These are phyloP conservation scores for Tetragonisca angustula DNA, from an alignment of 2,888 invertebrate species.

Conservation along the genomic window DNA sequence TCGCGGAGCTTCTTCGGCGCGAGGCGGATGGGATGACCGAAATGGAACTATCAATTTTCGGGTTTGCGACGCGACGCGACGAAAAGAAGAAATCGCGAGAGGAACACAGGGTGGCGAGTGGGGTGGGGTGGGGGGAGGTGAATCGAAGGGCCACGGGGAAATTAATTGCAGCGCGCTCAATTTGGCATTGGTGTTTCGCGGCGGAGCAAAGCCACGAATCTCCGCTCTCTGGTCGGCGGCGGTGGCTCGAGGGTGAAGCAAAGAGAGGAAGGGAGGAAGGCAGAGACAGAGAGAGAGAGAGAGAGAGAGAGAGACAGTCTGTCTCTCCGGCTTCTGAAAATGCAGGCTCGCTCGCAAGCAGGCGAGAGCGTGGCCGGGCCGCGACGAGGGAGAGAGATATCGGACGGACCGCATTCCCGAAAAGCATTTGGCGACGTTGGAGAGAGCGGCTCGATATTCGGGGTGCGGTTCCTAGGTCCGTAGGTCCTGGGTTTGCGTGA, in stretches of 20 bases:
- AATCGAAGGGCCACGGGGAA: conserved; percentile 35
- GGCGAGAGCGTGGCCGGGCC: conserved; percentile 50
- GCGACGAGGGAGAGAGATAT: conserved; percentile 60
- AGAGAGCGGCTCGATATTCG: conserved; percentile 82
- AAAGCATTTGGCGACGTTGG: conserved; percentile 76
- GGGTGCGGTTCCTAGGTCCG: conserved; percentile 82
- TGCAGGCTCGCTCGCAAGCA: conserved; percentile 55
- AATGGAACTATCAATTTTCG: conserved; percentile 36
- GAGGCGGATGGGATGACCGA: background rate
- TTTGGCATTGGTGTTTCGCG: conserved; percentile 57
- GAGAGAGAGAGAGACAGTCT: background rate
- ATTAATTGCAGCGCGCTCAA: conserved; percentile 58
- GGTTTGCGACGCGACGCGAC: background rate
- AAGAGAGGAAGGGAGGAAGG: background rate
- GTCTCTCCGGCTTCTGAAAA: conserved; percentile 58
- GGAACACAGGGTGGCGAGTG: background rate
- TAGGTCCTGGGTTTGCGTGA: conserved; percentile 79
- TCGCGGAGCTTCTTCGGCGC: background rate
- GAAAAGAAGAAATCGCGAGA: conserved; percentile 10
- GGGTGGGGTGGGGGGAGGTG: background rate
- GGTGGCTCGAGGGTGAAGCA: too few relatives aligned
- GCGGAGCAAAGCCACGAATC: conserved; percentile 46
- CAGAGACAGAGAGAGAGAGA: background rate
- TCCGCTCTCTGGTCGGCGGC: background rate
- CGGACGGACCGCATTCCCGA: conserved; percentile 70